Conservation (phyloP, 2,797 vertebrate genomes). For the Ctenopoma multispine region DNA sequence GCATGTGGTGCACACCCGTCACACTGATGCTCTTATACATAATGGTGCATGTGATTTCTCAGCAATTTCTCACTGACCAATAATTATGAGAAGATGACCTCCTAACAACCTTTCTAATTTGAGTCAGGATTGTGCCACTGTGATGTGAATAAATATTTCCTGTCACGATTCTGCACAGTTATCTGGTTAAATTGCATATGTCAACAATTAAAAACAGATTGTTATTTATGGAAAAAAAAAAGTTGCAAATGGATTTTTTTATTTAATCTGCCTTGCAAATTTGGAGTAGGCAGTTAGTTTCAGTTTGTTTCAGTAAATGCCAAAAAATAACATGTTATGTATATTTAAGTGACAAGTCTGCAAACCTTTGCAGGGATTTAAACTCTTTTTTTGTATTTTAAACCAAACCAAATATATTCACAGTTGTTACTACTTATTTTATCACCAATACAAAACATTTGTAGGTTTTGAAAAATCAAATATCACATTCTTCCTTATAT, state of each 20-base stretch:
- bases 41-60: constrained; percentile 15
- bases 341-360: not conserved
- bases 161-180: not conserved
- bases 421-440: no score
- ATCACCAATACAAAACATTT: no score
- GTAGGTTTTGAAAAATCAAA: no score
- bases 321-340: not conserved
- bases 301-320: not conserved
- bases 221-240: not conserved
- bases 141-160: constrained; percentile 17
- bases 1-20: constrained; percentile 15
- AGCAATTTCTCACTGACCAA: constrained; percentile 26
- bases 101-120: constrained; percentile 34
- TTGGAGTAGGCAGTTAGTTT: not conserved
- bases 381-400: not conserved
- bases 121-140: constrained; percentile 1
- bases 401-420: not conserved
- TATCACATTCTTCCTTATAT: no score
- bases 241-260: not conserved
- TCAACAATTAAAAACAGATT: constrained; percentile 10
- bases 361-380: not conserved
- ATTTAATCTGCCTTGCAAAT: not conserved
- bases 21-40: constrained; percentile 30
- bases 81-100: constrained; percentile 17
- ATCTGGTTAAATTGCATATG: constrained; percentile 5